phyloP scores from a whole-genome alignment of 2,797 vertebrate species.

The Heteromormyrus szaboi region DNA sequence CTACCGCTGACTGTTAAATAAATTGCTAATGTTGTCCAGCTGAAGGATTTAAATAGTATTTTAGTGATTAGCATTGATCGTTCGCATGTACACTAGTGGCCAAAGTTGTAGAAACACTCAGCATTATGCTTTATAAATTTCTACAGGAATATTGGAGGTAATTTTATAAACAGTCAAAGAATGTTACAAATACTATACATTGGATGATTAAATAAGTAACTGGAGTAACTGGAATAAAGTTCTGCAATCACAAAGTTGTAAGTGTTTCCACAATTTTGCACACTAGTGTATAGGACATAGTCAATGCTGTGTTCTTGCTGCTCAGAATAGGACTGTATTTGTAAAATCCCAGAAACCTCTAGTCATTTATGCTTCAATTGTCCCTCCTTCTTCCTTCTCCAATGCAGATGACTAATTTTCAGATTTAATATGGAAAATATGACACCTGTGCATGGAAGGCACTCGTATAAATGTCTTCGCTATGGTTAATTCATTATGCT shows the following conservation, averaged over 20 bases:
- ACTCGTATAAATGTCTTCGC: not conserved
- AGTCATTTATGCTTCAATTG: not conserved
- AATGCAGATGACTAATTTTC: not conserved
- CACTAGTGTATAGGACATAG: not conserved
- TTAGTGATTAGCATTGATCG: not conserved
- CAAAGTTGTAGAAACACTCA: not conserved
- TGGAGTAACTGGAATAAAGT: not conserved
- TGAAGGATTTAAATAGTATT: not conserved
- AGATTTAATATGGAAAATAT: conserved; percentile 1
- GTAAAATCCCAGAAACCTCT: not conserved
- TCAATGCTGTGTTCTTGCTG: not conserved
- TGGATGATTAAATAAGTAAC: not conserved
- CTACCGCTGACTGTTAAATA: not conserved
- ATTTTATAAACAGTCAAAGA: not conserved
- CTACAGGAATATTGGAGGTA: not conserved
- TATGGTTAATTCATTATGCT: not conserved
- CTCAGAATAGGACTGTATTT: not conserved
- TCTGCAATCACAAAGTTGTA: not conserved
- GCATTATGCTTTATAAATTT: not conserved
- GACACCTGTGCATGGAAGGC: not conserved
- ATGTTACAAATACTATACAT: not conserved
- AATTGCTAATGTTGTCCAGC: not conserved
- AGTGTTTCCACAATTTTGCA: not conserved
- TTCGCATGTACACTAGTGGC: not conserved
- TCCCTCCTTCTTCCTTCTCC: not conserved